Evolutionary conservation across 92 coral and sea anemone genomes (phyloP).

Genomic region (Paramuricea clavata): DNA sequence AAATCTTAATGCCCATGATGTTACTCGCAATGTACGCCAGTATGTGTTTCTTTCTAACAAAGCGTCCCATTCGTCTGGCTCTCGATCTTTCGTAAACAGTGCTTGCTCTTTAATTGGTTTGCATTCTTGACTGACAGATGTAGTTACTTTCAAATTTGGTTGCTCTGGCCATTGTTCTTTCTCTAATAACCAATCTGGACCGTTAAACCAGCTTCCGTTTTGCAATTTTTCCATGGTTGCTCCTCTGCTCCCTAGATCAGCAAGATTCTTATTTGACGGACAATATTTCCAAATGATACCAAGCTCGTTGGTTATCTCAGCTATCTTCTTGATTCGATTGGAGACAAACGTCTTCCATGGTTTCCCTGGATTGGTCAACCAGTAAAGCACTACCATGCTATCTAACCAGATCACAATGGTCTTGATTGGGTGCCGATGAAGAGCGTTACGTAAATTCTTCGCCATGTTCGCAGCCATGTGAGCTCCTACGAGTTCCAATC

Average conservation of each 20-base stretch:
- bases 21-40: constrained; percentile 61
- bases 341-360: too few species aligned
- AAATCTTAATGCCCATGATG: constrained; percentile 63
- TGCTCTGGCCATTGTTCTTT: constrained; percentile 71
- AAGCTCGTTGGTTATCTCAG: neutral
- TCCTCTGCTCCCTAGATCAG: constrained; percentile 55
- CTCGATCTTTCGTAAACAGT: constrained; percentile 2
- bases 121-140: neutral
- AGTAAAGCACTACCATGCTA: too few species aligned
- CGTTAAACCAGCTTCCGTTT: constrained; percentile 63
- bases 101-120: neutral
- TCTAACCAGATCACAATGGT: too few species aligned
- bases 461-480: too few species aligned
- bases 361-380: too few species aligned
- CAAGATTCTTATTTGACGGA: constrained; percentile 31
- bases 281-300: constrained; percentile 49
- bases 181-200: constrained; percentile 70
- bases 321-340: constrained; percentile 14
- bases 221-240: constrained; percentile 54
- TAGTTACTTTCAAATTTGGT: constrained; percentile 47
- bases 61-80: constrained; percentile 70
- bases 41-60: constrained; percentile 52
- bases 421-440: too few species aligned
- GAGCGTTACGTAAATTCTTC: too few species aligned
- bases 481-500: too few species aligned